Evolutionary conservation across 2,113 vertebrate genomes (phyloP).

Genomic region (Crotalus viridis): DNA sequence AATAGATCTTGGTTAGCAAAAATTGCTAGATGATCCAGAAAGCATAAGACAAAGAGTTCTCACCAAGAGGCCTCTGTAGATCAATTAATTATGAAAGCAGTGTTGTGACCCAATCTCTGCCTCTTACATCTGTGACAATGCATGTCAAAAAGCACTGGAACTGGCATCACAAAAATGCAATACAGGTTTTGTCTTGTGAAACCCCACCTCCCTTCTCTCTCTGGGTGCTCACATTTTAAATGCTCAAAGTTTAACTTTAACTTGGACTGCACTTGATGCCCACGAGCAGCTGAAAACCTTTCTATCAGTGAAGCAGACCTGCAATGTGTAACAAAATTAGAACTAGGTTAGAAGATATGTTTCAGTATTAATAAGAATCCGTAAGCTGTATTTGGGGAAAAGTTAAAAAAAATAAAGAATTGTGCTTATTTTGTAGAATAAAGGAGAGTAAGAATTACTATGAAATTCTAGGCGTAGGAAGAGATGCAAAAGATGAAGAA

Average conservation of each 20-base stretch:
- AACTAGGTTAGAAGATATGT: background rate
- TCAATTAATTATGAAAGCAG: background rate
- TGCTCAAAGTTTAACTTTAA: background rate
- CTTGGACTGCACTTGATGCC: background rate
- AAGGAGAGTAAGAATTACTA: slow-evolving; percentile 94
- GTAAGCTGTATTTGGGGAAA: background rate
- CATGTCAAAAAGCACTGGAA: background rate
- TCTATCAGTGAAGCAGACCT: background rate
- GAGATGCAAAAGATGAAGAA: slow-evolving; percentile 85
- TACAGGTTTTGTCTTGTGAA: background rate
- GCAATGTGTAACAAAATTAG: background rate
- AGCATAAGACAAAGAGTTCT: background rate
- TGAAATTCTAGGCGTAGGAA: slow-evolving; percentile 87
- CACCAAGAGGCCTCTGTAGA: background rate
- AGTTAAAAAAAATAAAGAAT: background rate
- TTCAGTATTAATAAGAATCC: background rate
- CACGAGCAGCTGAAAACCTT: background rate
- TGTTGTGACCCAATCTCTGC: background rate
- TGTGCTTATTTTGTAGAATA: slow-evolving; percentile 74
- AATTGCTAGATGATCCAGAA: background rate
- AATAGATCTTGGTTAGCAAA: background rate
- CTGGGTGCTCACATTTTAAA: background rate
- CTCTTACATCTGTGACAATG: background rate
- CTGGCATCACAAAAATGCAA: background rate
- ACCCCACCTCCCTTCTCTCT: too few relatives aligned